Evolutionary conservation across 2,113 vertebrate genomes (phyloP).

Genomic region (Petrocephalus microphthalmus): DNA sequence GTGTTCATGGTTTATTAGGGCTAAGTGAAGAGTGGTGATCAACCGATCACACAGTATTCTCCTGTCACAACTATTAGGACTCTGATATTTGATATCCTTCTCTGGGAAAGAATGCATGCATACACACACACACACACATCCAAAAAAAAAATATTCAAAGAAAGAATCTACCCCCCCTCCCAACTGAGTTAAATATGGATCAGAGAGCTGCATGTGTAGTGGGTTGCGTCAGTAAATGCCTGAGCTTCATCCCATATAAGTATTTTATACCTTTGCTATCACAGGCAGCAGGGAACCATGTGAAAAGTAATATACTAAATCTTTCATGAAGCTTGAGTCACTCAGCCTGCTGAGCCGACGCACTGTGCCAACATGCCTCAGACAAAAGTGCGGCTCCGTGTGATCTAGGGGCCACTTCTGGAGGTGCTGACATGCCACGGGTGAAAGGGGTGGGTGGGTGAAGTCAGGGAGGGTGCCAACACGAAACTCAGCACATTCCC

Average conservation of each 20-base stretch:
- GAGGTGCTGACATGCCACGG: constrained; percentile 4
- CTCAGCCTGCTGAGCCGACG: neutral
- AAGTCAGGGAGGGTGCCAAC: neutral
- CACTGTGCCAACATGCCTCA: constrained; percentile 10
- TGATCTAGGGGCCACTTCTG: neutral
- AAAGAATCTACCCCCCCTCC: neutral
- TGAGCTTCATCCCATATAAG: neutral
- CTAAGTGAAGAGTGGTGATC: neutral
- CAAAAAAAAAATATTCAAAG: neutral
- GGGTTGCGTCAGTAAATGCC: neutral
- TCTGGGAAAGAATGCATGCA: neutral
- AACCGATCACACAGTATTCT: neutral
- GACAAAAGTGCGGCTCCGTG: neutral
- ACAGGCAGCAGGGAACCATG: neutral
- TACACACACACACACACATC: neutral
- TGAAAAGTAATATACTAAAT: neutral
- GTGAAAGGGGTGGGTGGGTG: neutral
- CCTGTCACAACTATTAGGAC: neutral
- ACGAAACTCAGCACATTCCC: constrained; percentile 8
- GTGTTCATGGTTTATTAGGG: neutral
- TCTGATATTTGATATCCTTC: neutral
- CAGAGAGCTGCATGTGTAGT: neutral
- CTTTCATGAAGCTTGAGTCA: neutral
- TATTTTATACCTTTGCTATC: neutral
- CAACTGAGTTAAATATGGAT: neutral